Evolutionary conservation across 2,113 vertebrate genomes (phyloP).

Genomic region (Ageneiosus marmoratus): DNA sequence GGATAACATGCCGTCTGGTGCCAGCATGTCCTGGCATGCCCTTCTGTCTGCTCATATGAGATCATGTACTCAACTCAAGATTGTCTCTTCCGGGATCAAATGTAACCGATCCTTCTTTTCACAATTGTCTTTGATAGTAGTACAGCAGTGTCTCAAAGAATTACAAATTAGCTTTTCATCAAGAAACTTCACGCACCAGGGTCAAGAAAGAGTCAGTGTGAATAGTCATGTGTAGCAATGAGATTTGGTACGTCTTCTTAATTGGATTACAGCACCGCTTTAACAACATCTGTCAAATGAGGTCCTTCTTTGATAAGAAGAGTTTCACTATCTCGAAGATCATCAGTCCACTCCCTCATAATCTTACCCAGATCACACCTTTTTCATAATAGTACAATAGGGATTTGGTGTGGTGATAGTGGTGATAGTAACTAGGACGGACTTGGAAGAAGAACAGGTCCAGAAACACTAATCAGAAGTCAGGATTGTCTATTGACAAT

Average conservation of each 20-base stretch:
- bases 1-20: neutral
- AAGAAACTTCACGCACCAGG: constrained; percentile 59
- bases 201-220: constrained; percentile 52
- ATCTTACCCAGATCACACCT: constrained; percentile 55
- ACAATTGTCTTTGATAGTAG: neutral
- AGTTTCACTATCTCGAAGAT: constrained; percentile 57
- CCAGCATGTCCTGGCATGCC: neutral
- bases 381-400: constrained; percentile 19
- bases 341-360: constrained; percentile 50
- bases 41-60: neutral
- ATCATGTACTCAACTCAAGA: neutral
- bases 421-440: neutral
- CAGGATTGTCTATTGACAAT: neutral
- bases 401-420: neutral
- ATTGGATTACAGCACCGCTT: constrained; percentile 67
- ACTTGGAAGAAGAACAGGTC: neutral
- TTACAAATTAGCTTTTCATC: constrained; percentile 1
- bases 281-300: constrained; percentile 70
- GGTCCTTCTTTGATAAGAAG: constrained; percentile 57
- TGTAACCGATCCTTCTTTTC: neutral
- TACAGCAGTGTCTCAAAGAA: neutral
- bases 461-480: constrained; percentile 23
- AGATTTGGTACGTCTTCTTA: constrained; percentile 57
- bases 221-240: constrained; percentile 28
- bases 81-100: neutral